phyloP scores from a whole-genome alignment of 2,797 vertebrate genomes.

The Pseudochaenichthys georgianus region DNA sequence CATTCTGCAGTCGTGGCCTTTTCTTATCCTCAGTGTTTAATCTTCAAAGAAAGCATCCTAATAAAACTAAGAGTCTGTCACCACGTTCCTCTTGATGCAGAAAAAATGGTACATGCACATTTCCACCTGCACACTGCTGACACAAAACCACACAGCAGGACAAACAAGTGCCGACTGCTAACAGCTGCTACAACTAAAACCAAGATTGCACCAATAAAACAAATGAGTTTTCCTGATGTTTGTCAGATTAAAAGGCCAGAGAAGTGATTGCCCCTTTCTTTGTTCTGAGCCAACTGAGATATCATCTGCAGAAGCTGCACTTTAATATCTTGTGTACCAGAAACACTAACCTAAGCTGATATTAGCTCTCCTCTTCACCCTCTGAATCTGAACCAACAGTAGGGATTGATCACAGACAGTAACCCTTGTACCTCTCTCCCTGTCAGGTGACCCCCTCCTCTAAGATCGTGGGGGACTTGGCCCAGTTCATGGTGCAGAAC shows the following conservation, averaged over 20 bases:
- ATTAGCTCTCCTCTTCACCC: not conserved
- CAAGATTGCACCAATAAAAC: conserved; percentile 14
- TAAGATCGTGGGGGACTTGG: conserved; percentile 97
- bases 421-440: not conserved
- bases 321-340: conserved; percentile 15
- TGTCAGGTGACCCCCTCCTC: conserved; percentile 94
- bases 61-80: conserved; percentile 46
- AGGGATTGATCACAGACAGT: not conserved
- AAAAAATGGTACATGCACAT: conserved; percentile 13
- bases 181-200: conserved; percentile 1
- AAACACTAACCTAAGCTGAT: conserved; percentile 1
- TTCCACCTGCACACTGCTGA: conserved; percentile 8
- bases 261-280: conserved; percentile 9
- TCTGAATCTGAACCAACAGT: not conserved
- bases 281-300: conserved; percentile 6
- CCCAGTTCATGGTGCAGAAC: conserved; percentile 99
- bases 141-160: conserved; percentile 22
- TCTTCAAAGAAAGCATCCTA: conserved; percentile 49
- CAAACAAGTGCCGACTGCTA: not conserved
- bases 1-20: conserved; percentile 8
- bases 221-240: conserved; percentile 13
- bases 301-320: not conserved
- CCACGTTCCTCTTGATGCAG: conserved; percentile 10
- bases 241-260: conserved; percentile 19
- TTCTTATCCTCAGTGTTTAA: conserved; percentile 21